Conservation (phyloP, 2,113 vertebrate genomes). For the Corythoichthys intestinalis region DNA sequence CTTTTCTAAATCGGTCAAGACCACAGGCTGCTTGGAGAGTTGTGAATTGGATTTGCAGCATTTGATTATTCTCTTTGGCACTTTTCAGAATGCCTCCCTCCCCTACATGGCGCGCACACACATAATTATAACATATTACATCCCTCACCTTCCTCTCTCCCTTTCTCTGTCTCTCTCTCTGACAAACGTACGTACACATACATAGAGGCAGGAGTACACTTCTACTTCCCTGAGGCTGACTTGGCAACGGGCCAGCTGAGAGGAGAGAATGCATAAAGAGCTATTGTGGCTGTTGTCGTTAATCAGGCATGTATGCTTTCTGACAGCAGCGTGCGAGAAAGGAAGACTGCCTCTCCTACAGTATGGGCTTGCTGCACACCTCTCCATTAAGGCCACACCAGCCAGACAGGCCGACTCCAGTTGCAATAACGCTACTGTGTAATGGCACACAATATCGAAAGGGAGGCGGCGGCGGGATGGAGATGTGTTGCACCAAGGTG, state of each 20-base stretch:
- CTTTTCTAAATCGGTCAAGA: background rate
- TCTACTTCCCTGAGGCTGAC: slow-evolving; percentile 58
- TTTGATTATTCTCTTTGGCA: slow-evolving; percentile 55
- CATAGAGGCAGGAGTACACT: slow-evolving; percentile 39
- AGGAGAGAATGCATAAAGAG: slow-evolving; percentile 66
- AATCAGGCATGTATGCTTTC: slow-evolving; percentile 74
- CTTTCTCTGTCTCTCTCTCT: background rate
- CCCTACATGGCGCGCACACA: slow-evolving; percentile 22
- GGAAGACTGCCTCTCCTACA: slow-evolving; percentile 61
- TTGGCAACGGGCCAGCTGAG: slow-evolving; percentile 64
- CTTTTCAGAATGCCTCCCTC: slow-evolving; percentile 33
- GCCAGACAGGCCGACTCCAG: slow-evolving; percentile 65
- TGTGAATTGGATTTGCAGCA: slow-evolving; percentile 51
- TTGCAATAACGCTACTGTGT: slow-evolving; percentile 47
- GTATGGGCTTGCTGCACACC: slow-evolving; percentile 38
- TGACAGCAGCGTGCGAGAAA: slow-evolving; percentile 70
- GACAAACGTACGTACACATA: slow-evolving; percentile 15
- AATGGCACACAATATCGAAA: slow-evolving; percentile 65
- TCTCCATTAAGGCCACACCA: slow-evolving; percentile 60
- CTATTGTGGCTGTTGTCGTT: slow-evolving; percentile 73
- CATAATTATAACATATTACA: slow-evolving; percentile 50
- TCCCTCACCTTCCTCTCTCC: slow-evolving; percentile 40
- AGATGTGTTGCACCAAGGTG: slow-evolving; percentile 50
- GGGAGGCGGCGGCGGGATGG: slow-evolving; percentile 39
- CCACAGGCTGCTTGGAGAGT: slow-evolving; percentile 26